phyloP scores from a whole-genome alignment of 2,113 vertebrate species.

The Cochlearius cochlearius region DNA sequence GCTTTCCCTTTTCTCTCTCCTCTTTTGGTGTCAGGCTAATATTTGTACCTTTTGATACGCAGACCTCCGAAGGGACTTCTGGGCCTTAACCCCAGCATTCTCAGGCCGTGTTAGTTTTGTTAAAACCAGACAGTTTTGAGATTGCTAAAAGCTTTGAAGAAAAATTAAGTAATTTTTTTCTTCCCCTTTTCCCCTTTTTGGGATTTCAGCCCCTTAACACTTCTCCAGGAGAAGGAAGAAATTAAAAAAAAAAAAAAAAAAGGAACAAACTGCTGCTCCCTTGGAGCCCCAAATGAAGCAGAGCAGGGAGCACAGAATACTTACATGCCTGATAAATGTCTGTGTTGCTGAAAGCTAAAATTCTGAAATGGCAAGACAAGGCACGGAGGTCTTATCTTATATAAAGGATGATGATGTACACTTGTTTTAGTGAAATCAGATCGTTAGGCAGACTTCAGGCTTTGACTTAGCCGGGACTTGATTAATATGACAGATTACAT shows the following conservation, averaged over 20 bases:
- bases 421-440: background rate
- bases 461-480: background rate
- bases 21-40: background rate
- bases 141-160: background rate
- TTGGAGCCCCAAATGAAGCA: background rate
- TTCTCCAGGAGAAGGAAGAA: background rate
- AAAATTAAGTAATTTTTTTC: background rate
- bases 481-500: background rate
- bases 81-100: background rate
- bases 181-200: background rate
- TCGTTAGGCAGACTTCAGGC: background rate
- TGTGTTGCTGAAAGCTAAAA: background rate
- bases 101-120: background rate
- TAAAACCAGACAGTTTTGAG: background rate
- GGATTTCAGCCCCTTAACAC: background rate
- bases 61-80: background rate
- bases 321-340: background rate
- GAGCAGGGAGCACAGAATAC: background rate
- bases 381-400: background rate
- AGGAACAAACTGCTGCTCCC: background rate
- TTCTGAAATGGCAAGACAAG: background rate
- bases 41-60: conserved; percentile 4
- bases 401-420: background rate
- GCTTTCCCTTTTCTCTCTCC: background rate
- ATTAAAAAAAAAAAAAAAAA: too few relatives aligned